phyloP scores from a whole-genome alignment of 1,140 invertebrate genomes.

The Acromyrmex echinatior region DNA sequence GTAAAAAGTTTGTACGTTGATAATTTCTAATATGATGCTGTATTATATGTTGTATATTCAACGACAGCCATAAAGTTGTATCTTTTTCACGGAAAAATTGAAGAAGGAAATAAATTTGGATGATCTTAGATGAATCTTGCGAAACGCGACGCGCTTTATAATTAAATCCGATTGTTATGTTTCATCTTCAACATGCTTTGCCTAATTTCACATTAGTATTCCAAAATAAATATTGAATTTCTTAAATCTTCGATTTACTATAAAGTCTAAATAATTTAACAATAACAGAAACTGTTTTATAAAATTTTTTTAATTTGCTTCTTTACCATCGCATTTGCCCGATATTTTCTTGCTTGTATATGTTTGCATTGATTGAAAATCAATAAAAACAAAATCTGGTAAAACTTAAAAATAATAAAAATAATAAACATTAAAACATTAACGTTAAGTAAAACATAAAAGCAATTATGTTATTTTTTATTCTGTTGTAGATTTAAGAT shows the following conservation, averaged over 20 bases:
- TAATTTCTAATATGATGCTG: constrained; percentile 31
- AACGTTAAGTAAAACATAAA: too few relatives aligned
- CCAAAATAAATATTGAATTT: not conserved
- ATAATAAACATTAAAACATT: too few relatives aligned
- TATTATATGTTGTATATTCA: not conserved
- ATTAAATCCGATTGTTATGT: not conserved
- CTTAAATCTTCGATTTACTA: not conserved
- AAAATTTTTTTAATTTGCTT: not conserved
- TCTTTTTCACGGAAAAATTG: not conserved
- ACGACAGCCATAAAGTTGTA: constrained; percentile 10
- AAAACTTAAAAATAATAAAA: too few relatives aligned
- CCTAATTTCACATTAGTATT: not conserved
- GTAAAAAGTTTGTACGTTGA: constrained; percentile 41
- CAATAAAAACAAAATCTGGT: not conserved
- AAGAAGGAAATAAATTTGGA: not conserved
- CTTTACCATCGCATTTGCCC: not conserved
- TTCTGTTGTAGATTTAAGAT: not conserved
- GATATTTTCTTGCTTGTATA: not conserved
- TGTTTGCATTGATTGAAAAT: not conserved
- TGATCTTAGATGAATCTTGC: not conserved
- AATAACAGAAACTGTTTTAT: not conserved
- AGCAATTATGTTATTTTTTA: not conserved
- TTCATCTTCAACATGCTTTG: not conserved
- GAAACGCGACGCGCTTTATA: not conserved
- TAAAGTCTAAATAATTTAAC: not conserved